phyloP scores from a whole-genome alignment of 2,888 invertebrate genomes.

The Acleris cristana region DNA sequence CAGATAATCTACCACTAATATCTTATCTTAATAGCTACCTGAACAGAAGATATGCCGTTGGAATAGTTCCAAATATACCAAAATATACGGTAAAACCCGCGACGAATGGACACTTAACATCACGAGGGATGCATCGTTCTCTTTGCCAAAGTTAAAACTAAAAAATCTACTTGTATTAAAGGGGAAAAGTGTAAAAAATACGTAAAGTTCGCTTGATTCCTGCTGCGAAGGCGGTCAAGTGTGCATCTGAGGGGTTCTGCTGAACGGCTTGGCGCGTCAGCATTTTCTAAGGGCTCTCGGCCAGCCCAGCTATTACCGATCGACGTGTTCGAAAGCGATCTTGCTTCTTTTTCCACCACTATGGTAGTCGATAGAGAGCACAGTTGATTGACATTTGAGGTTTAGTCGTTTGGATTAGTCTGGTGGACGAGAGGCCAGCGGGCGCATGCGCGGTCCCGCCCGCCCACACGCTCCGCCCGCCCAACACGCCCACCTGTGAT shows the following conservation, averaged over 20 bases:
- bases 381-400: slow-evolving; percentile 55
- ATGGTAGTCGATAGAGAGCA: slow-evolving; percentile 65
- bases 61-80: slow-evolving; percentile 31
- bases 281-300: slow-evolving; percentile 64
- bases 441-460: slow-evolving; percentile 78
- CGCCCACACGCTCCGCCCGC: slow-evolving; percentile 71
- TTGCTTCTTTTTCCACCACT: slow-evolving; percentile 67
- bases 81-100: slow-evolving; percentile 22
- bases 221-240: slow-evolving; percentile 75
- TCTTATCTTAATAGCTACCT: slow-evolving; percentile 32
- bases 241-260: slow-evolving; percentile 66
- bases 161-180: slow-evolving; percentile 13
- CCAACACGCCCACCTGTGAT: slow-evolving; percentile 78
- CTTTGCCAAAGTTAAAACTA: slow-evolving; percentile 14
- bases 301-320: slow-evolving; percentile 56
- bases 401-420: slow-evolving; percentile 48
- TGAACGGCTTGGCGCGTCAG: slow-evolving; percentile 63
- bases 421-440: slow-evolving; percentile 49
- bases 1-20: slow-evolving; percentile 35
- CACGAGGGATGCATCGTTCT: slow-evolving; percentile 24
- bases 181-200: slow-evolving; percentile 47
- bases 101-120: slow-evolving; percentile 26
- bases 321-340: slow-evolving; percentile 54
- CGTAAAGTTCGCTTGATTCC: slow-evolving; percentile 68
- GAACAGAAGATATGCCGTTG: slow-evolving; percentile 29